Evolutionary conservation across 2,797 vertebrate species (phyloP).

Genomic region (Spondyliosoma cantharus): DNA sequence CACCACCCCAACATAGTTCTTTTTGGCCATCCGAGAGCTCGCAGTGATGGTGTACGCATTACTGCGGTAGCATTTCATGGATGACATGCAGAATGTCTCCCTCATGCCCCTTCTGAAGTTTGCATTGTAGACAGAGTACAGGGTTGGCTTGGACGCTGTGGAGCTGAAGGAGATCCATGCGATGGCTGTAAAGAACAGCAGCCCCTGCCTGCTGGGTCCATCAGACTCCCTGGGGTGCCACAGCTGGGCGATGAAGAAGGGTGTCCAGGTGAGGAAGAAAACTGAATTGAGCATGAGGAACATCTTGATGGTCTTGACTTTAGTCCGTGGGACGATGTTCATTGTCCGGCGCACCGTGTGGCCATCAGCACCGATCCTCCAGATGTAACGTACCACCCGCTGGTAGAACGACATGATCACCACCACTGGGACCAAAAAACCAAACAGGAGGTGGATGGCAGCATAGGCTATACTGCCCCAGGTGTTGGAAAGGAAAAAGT

Average conservation of each 20-base stretch:
- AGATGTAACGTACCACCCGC: conserved; percentile 93
- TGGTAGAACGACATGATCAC: conserved; percentile 92
- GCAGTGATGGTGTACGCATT: conserved; percentile 97
- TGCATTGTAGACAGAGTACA: conserved; percentile 92
- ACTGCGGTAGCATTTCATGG: conserved; percentile 97
- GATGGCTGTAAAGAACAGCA: conserved; percentile 87
- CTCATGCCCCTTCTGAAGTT: conserved; percentile 95
- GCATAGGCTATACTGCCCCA: conserved; percentile 88
- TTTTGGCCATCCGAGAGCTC: conserved; percentile 94
- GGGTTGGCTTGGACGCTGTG: conserved; percentile 90
- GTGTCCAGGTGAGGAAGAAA: conserved; percentile 93
- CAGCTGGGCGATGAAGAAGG: conserved; percentile 90
- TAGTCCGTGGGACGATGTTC: conserved; percentile 95
- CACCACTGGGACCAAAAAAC: conserved; percentile 87
- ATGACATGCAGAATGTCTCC: conserved; percentile 97
- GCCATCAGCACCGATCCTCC: conserved; percentile 91
- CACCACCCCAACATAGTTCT: conserved; percentile 93
- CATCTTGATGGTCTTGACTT: conserved; percentile 99
- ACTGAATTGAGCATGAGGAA: conserved; percentile 91
- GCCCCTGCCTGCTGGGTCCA: conserved; percentile 79
- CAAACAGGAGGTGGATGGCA: conserved; percentile 84
- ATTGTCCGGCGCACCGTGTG: conserved; percentile 91
- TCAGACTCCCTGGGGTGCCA: conserved; percentile 88
- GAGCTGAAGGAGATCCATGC: conserved; percentile 93
- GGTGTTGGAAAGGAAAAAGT: conserved; percentile 88